Conservation (phyloP, 2,113 vertebrate species). For the Charina bottae region DNA sequence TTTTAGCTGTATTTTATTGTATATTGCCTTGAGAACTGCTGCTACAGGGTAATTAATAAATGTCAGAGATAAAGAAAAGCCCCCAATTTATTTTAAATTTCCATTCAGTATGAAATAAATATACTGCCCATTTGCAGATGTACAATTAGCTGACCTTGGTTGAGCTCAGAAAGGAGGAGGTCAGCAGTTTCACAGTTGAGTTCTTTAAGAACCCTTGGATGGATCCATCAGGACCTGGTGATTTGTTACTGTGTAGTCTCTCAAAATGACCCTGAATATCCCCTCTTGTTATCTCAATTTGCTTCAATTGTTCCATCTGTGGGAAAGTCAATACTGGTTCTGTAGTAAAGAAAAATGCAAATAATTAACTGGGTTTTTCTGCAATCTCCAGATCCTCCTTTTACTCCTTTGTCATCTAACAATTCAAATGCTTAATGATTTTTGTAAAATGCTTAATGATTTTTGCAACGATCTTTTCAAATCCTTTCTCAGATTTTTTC, state of each 20-base stretch:
- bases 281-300: not conserved
- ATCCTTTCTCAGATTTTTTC: not conserved
- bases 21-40: not conserved
- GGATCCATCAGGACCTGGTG: not conserved
- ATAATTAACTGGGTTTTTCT: not conserved
- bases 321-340: not conserved
- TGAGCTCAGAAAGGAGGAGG: not conserved
- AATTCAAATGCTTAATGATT: not conserved
- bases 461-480: not conserved
- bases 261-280: not conserved
- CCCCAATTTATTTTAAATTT: not conserved
- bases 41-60: not conserved
- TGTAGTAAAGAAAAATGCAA: not conserved
- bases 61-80: not conserved
- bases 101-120: not conserved
- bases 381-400: not conserved
- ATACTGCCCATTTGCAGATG: not conserved
- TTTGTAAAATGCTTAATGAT: not conserved
- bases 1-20: not conserved
- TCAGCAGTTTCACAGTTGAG: not conserved
- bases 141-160: not conserved
- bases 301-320: not conserved
- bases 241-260: not conserved
- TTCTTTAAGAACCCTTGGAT: not conserved
- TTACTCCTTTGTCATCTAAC: not conserved